Conservation (phyloP, 2,797 vertebrate species). For the Sparus aurata region DNA sequence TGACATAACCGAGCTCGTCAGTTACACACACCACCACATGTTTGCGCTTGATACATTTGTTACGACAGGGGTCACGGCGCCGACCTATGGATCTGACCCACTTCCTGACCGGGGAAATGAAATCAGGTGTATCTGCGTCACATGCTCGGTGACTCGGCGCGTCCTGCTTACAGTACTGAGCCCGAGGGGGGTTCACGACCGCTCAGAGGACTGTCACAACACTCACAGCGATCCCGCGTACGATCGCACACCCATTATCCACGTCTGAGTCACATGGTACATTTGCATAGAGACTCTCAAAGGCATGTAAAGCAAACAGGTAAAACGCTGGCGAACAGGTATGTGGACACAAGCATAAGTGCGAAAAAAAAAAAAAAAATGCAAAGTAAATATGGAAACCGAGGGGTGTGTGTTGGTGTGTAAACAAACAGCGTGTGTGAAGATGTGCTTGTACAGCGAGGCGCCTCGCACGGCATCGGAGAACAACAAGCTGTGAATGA, state of each 20-base stretch:
- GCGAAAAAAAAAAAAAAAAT: not conserved
- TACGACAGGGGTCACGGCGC: slow-evolving; percentile 13
- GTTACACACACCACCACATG: slow-evolving; percentile 13
- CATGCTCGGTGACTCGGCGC: slow-evolving; percentile 37
- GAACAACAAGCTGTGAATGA: slow-evolving; percentile 69
- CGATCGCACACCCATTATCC: slow-evolving; percentile 26
- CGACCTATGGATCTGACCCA: slow-evolving; percentile 43
- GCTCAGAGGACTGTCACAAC: slow-evolving; percentile 38
- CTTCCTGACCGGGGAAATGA: slow-evolving; percentile 38
- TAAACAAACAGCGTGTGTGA: slow-evolving; percentile 64
- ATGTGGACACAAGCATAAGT: slow-evolving; percentile 36
- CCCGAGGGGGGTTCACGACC: slow-evolving; percentile 15
- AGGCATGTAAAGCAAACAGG: slow-evolving; percentile 24
- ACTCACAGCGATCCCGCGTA: slow-evolving; percentile 7
- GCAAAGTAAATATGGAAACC: slow-evolving; percentile 48
- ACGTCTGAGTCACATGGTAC: slow-evolving; percentile 19
- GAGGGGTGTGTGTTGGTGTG: slow-evolving; percentile 43
- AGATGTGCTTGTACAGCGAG: slow-evolving; percentile 55
- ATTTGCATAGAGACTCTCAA: slow-evolving; percentile 9
- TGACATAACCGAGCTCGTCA: slow-evolving; percentile 8
- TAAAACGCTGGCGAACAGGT: slow-evolving; percentile 13
- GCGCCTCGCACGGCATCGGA: slow-evolving; percentile 53
- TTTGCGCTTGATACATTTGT: slow-evolving; percentile 23
- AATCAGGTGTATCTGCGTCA: slow-evolving; percentile 39
- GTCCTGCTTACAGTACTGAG: slow-evolving; percentile 25